phyloP scores from a whole-genome alignment of 1,140 invertebrate species.

The Eubasilissa regina region DNA sequence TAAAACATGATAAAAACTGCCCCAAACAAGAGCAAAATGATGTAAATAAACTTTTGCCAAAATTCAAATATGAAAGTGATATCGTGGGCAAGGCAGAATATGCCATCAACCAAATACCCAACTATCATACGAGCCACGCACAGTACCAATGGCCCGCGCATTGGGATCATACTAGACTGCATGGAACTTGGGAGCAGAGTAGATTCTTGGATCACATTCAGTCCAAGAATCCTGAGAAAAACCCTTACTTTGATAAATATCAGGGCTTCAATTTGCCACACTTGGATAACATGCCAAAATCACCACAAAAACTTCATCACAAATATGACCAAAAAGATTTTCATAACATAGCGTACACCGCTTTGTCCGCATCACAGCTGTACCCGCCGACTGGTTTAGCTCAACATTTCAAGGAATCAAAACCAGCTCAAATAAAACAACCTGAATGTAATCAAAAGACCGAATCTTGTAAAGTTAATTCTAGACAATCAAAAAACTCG shows the following conservation, averaged over 20 bases:
- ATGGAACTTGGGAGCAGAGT: conserved; percentile 70
- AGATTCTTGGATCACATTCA: conserved; percentile 64
- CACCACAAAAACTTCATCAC: conserved; percentile 69
- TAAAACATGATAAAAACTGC: conserved; percentile 70
- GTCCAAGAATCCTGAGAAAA: conserved; percentile 69
- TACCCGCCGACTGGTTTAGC: conserved; percentile 65
- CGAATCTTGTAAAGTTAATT: conserved; percentile 65
- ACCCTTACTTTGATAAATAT: conserved; percentile 69
- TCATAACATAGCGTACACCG: conserved; percentile 69
- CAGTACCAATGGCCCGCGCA: conserved; percentile 75
- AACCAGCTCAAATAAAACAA: conserved; percentile 64
- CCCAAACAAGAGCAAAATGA: conserved; percentile 68
- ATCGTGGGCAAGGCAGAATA: conserved; percentile 71
- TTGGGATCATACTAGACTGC: conserved; percentile 73
- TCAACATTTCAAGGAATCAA: conserved; percentile 69
- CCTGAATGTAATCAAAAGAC: conserved; percentile 68
- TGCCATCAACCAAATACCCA: conserved; percentile 75
- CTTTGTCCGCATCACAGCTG: conserved; percentile 66
- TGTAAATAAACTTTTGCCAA: conserved; percentile 71
- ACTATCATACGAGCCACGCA: conserved; percentile 74
- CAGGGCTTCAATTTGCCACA: conserved; percentile 73
- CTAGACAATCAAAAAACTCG: conserved; percentile 69
- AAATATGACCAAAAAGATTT: conserved; percentile 71
- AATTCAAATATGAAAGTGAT: conserved; percentile 73
- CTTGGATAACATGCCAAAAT: conserved; percentile 72